Evolutionary conservation across 2,113 vertebrate genomes (phyloP).

Genomic region (Gasterosteus nipponicus): DNA sequence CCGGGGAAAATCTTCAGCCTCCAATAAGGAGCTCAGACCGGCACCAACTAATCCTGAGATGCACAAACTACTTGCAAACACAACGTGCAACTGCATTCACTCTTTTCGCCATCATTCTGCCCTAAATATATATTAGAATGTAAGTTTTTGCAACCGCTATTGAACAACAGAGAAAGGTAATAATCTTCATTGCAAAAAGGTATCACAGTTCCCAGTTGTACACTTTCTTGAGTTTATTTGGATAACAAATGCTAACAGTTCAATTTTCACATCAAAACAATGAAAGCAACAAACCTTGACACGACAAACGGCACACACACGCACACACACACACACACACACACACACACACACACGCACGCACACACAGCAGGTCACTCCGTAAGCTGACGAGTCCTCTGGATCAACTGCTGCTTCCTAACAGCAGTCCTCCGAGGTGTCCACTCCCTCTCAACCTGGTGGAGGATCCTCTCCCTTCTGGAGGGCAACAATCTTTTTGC

Average conservation of each 20-base stretch:
- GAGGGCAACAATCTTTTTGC: constrained; percentile 12
- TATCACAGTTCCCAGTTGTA: neutral
- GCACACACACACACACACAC: neutral
- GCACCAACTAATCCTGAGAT: neutral
- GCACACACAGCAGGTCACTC: neutral
- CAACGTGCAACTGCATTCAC: neutral
- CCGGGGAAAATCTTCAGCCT: too few species aligned
- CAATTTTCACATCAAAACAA: neutral
- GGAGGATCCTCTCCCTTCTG: constrained; percentile 31
- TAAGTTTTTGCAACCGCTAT: neutral
- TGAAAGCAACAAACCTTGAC: neutral
- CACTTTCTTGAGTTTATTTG: neutral
- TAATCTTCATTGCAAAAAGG: constrained; percentile 31
- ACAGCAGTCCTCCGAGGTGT: constrained; percentile 25
- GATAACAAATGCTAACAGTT: neutral
- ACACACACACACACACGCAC: neutral
- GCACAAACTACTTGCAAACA: neutral
- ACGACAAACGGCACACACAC: constrained; percentile 7
- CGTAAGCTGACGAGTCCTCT: constrained; percentile 5
- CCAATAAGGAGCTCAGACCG: neutral
- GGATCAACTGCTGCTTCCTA: constrained; percentile 10
- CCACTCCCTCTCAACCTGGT: constrained; percentile 39
- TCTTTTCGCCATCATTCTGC: neutral
- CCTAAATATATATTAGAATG: neutral
- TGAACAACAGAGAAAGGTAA: constrained; percentile 4